Conservation (phyloP, 2,888 invertebrate genomes). For the Drosophila anceps region DNA sequence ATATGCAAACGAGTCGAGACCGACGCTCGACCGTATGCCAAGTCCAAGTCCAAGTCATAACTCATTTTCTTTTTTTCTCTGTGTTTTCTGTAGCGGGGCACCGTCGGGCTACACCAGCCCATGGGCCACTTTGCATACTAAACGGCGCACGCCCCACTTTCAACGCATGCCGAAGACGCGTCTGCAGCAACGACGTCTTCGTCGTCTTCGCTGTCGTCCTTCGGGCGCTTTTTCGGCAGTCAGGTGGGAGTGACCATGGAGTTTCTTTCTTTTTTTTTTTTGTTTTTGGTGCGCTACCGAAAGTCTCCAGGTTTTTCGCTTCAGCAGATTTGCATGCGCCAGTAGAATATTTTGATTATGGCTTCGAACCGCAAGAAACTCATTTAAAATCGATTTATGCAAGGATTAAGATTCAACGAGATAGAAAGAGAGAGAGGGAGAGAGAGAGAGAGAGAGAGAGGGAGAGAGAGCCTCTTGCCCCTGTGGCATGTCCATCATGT, state of each 20-base stretch:
- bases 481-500: constrained; percentile 69
- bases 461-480: constrained; percentile 10
- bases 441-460: not conserved
- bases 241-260: constrained; percentile 64
- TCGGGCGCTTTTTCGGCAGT: constrained; percentile 66
- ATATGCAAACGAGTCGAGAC: constrained; percentile 84
- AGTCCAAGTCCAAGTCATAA: constrained; percentile 80
- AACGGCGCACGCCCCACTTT: constrained; percentile 83
- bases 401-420: constrained; percentile 74
- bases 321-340: constrained; percentile 71
- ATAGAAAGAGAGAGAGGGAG: not conserved
- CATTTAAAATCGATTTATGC: constrained; percentile 84
- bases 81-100: constrained; percentile 37
- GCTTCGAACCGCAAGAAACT: constrained; percentile 61
- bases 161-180: constrained; percentile 72
- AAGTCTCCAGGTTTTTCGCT: constrained; percentile 33
- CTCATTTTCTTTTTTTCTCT: constrained; percentile 76
- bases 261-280: constrained; percentile 9
- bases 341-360: constrained; percentile 71
- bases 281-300: constrained; percentile 70
- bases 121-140: constrained; percentile 84
- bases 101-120: constrained; percentile 48
- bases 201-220: constrained; percentile 41
- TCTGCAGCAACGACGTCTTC: constrained; percentile 18
- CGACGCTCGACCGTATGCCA: constrained; percentile 53